These are phyloP conservation scores for Bembecia ichneumoniformis DNA, from an alignment of 2,888 invertebrate genomes.

Conservation along the genomic window DNA sequence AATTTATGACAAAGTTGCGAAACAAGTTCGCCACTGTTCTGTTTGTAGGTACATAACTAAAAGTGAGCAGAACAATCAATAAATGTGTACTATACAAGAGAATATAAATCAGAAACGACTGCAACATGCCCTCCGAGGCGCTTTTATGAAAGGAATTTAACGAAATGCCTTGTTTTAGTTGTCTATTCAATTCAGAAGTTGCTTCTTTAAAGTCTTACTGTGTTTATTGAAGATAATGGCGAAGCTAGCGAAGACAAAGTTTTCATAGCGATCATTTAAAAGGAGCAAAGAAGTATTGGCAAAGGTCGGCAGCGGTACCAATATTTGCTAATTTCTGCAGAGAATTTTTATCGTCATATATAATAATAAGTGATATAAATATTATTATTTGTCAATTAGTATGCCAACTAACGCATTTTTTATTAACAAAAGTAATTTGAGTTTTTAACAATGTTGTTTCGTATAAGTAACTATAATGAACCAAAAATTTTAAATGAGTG, in stretches of 20 bases:
- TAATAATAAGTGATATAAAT: neutral
- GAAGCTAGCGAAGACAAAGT: too few species aligned
- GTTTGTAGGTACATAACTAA: neutral
- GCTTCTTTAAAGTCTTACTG: constrained; percentile 1
- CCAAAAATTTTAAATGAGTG: too few species aligned
- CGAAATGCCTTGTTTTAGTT: neutral
- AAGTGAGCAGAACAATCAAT: neutral
- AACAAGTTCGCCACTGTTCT: neutral
- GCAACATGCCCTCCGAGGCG: neutral
- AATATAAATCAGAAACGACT: neutral
- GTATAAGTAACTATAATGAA: too few species aligned
- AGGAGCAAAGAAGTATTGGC: too few species aligned
- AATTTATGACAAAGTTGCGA: neutral
- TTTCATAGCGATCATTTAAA: too few species aligned
- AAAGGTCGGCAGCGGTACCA: too few species aligned
- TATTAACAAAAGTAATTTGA: neutral
- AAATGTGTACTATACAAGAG: neutral
- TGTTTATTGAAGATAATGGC: neutral
- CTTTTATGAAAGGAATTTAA: neutral
- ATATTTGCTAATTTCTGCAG: neutral
- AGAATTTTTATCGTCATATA: neutral
- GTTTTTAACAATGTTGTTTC: too few species aligned
- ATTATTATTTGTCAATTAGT: neutral
- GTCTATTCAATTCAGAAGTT: neutral
- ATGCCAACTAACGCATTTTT: neutral